Base-by-base conservation (phyloP, 2,888 invertebrate species). In the Rhodophaea formosa region DNA sequence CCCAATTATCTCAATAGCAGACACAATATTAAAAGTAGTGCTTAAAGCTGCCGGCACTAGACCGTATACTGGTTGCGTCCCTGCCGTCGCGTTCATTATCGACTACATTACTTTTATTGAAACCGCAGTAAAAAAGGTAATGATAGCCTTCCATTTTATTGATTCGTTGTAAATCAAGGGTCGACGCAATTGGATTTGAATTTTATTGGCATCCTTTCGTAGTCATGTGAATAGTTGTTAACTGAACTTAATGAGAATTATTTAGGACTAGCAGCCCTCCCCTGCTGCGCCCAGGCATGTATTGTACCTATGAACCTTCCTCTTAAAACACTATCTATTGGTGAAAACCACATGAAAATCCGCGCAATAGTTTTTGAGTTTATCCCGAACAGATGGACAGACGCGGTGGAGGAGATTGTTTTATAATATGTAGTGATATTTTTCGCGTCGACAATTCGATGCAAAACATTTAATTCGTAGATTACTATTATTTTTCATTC, bases 91-190 rank as follows among this genome's bases (percentile, higher is more conserved):
- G 68, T 75, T 78, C 77, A 80, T 83, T 82, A 81, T 79, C 62
- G 69, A 80, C 77, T 85, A 81, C 86, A 84, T 88, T 88, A 83
- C 82, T 86, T 88, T 89, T 90, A 88, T 89, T 86, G 86, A 86
- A 82, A 81, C 76, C 80, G 83, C 75, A 81, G 82, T 90, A 88
- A 90, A 89, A 81, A 72, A 72, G 75, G 85, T 86, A 88, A 88
- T 88, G 86, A 89, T 84, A 78, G 86, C 84, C 86, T 83, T 80
- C 82, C 77, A 80, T 86, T 90, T 90, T 89, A 88, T 89, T 88
- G 88, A 87, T 87, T 84, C 86, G 80, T 82, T 86, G 88, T 90
- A 90, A 90, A 90, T 89, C 86, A 88, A 83, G 80, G 74, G 82
- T 83, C 82, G 80, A 81, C 74, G 82, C 86, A 84, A 88, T 90